A percentile compares a stretch with the other conserved stretches of the same genome.
Evolutionary conservation across 2,888 invertebrate genomes (phyloP).

Genomic region (Prenolepis imparis): DNA sequence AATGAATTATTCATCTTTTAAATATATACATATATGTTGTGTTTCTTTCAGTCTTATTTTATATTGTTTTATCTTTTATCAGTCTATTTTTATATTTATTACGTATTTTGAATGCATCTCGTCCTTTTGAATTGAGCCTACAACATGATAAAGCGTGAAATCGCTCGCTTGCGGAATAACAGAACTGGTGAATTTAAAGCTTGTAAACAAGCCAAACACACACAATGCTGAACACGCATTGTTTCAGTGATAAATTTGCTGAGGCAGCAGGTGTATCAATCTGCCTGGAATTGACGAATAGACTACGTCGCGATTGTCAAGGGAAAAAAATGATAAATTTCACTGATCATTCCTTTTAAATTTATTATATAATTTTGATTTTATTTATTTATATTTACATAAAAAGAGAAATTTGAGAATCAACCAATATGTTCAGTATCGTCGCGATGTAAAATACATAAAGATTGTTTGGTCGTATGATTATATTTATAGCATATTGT

Average conservation of each 20-base stretch:
- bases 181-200: background rate
- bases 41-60: background rate
- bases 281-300: conserved; percentile 43
- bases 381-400: background rate
- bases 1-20: conserved; percentile 3
- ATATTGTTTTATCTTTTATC: background rate
- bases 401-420: background rate
- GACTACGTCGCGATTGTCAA: background rate
- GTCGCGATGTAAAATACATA: background rate
- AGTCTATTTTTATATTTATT: background rate
- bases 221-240: background rate
- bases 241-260: conserved; percentile 34
- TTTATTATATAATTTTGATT: background rate
- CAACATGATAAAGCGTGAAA: conserved; percentile 11
- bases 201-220: conserved; percentile 11
- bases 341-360: conserved; percentile 32
- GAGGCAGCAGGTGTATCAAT: conserved; percentile 51
- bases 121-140: background rate
- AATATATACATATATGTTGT: background rate
- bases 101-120: background rate
- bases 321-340: conserved; percentile 43
- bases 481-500: too few species aligned
- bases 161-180: conserved; percentile 12
- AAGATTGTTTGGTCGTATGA: background rate
- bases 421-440: background rate